Evolutionary conservation across 2,888 invertebrate species (phyloP), one percentile per base, ranked within the genome.

Genomic region (Plagodis dolabraria): DNA sequence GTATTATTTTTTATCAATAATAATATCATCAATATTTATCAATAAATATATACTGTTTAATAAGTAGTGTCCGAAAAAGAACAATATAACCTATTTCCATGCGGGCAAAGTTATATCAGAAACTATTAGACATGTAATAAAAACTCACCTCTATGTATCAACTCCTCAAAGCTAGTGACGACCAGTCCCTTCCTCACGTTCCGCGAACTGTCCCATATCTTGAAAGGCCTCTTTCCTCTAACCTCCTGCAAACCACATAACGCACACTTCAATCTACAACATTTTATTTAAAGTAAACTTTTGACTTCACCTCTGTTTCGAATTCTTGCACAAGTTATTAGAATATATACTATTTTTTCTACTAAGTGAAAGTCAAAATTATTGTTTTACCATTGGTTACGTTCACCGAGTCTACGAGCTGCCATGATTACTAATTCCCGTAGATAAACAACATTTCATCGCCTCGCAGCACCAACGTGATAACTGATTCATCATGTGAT

Each of bases 161-260:
- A 94, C 93, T 98, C 98, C 92, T 97, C 97, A 87, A 97, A 96
- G 89, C 96, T 97, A 89, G 96, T 96, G 92, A 97, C 98, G 86
- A 97, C 97, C 93, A 98, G 94, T 88, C 97, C 97, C 94, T 98
- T 98, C 93, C 97, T 95, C 90, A 97, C 96, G 94, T 96, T 97
- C 94, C 98, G 95, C 94, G 96, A 96, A 94, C 97, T 96, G 95
- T 98, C 97, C 98, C 98, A 98, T 96, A 98, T 96, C 96, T 98
- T 98, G 94, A 98, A 97, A 95, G 98, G 97, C 95, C 97, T 97
- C 96, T 97, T 97, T 95, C 96, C 97, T 94, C 97, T 96, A 95
- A 96, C 96, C 95, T 97, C 97, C 97, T 97, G 94, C 65, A 93
- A 94, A 82, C 79, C 72, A 73, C 77, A 62, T 35, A 50, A 36